Evolutionary conservation across 2,113 vertebrate species (phyloP), one percentile per base, ranked within the genome.

Genomic region (Theristicus caerulescens): DNA sequence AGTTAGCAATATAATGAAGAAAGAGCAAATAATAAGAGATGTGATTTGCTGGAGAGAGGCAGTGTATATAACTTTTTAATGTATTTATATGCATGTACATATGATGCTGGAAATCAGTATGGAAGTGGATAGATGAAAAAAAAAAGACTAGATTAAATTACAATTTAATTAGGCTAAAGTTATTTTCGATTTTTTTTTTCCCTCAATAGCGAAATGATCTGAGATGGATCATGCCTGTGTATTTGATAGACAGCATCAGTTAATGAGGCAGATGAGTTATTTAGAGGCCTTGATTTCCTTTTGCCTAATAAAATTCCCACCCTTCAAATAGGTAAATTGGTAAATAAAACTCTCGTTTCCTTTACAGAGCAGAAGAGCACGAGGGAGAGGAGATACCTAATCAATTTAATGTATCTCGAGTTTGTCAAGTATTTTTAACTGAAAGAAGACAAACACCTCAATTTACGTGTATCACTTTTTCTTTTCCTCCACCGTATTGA

Each of bases 351-450:
- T 91, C 29, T 47, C 36, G 34, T 94, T 95, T 61, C 78, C 83
- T 95, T 92, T 76, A 81, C 73, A 87, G n/a, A 95, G 42, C 83
- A n/a, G 32, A 70, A 88, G 84, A 55, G 32, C 29, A 85, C 38
- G 65, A 89, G 55, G 40, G 55, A 92, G 76, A 85, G 42, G 57
- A 65, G 90, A 36, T 49, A 82, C 34, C 59, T 95, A 84, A 94
- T 96, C 83, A 82, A 34, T 96, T 77, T 88, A 94, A 86, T 72
- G 25, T 84, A 87, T 34, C 40, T 88, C 13, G 8, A 69, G 82
- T 93, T 95, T 97, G 36, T 91, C 80, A 86, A 94, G 76, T 86
- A 61, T 95, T 97, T 94, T 79, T 86, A 93, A 96, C 31, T 69
- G 31, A 79, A 76, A 73, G 32, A 49, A 55, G 47, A 36, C 29